Base-by-base conservation (phyloP, 2,113 vertebrate genomes). In the Centrocercus urophasianus region DNA sequence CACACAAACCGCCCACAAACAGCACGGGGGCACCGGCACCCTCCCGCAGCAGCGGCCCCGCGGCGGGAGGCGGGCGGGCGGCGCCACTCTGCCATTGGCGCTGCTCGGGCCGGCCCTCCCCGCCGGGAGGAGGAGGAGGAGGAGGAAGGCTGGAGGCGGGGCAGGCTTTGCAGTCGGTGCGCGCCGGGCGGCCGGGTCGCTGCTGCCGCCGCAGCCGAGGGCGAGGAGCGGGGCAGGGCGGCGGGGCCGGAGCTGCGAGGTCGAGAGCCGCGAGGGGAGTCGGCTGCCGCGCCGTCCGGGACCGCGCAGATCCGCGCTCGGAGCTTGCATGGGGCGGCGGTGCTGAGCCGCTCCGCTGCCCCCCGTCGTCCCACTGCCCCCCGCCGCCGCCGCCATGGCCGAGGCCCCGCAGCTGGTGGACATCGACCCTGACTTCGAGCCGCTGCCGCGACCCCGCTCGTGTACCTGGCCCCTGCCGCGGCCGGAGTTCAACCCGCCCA, bases 401-500 rank as follows among this genome's bases (percentile, higher is more conserved):
- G 98, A 98, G 96, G 98, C 98, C 76, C 97, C 98, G 96, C 98
- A 98, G 89, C 96, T 98, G 93, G 98, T 98, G 96, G 98, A 98
- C 88, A 98, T 98, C 97, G 98, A 99, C 98, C 98, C 98, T 92
- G 98, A 98, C 94, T 99, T 99, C 70, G 98, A 98, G 97, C 98
- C 98, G 47, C 97, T 98, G 30, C 93, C 98, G 73, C 98, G 98
- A 94, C 98, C 97, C 74, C 98, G 99, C 63, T 99, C 99, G 27
- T 99, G 99, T 97, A 99, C 99, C 97, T 99, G 98, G 97, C 99
- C 99, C 82, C 96, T 99, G 93, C 99, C 99, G 92, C 98, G 99
- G 54, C 99, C 99, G 97, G 88, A 99, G 98, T 90, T 99, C 96
- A 98, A 98, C 98, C 95, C 99, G 96, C 98, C 98, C 97, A 95